Conservation (phyloP, 2,797 vertebrate genomes). For the Chiroxiphia lanceolata region DNA sequence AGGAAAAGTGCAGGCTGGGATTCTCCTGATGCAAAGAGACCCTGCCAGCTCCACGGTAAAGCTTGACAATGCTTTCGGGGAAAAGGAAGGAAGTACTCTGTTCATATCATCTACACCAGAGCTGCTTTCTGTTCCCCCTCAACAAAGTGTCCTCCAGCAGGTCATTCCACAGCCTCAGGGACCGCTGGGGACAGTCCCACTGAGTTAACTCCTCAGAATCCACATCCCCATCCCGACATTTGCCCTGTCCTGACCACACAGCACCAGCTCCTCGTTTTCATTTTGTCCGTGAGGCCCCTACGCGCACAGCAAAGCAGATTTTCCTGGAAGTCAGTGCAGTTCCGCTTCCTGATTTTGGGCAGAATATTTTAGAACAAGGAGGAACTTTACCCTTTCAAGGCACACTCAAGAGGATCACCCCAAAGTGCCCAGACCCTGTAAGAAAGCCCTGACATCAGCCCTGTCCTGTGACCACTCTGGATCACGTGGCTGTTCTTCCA, state of each 20-base stretch:
- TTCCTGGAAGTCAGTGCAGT: background rate
- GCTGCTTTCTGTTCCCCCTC: fast-evolving
- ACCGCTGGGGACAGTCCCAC: fast-evolving
- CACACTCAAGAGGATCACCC: fast-evolving
- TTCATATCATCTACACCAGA: background rate
- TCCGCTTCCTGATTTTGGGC: background rate
- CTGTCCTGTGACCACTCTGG: background rate
- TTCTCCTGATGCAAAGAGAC: background rate
- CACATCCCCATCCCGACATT: too few relatives aligned
- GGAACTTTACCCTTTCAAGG: background rate
- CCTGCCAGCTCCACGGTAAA: background rate
- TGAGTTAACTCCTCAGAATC: background rate
- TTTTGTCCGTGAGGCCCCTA: fast-evolving
- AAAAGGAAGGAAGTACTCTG: background rate
- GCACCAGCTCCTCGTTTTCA: background rate
- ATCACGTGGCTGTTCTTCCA: background rate
- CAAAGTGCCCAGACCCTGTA: fast-evolving
- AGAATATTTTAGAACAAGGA: background rate
- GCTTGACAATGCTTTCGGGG: background rate
- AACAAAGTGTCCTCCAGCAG: background rate
- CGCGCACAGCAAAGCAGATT: fast-evolving
- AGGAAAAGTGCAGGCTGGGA: background rate
- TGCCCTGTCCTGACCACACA: background rate
- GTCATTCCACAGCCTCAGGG: background rate
- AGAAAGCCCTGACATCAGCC: background rate